These are phyloP conservation scores for Campylomormyrus tamandua DNA, from an alignment of 2,113 vertebrate genomes.

Conservation along the genomic window DNA sequence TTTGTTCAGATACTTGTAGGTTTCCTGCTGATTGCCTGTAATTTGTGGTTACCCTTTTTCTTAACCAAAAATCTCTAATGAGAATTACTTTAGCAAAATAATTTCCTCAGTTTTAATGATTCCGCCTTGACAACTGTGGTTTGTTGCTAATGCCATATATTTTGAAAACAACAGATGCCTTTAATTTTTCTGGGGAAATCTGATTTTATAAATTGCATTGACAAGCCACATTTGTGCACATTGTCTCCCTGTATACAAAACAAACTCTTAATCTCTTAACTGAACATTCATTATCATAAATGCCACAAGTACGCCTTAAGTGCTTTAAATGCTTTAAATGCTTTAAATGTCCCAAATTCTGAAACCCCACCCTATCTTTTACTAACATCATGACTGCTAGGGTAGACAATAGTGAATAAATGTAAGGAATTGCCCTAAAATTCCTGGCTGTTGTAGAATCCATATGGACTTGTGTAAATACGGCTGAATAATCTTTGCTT, in stretches of 20 bases:
- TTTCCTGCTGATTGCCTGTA: not conserved
- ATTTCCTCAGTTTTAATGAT: not conserved
- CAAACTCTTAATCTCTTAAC: not conserved
- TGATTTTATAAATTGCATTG: not conserved
- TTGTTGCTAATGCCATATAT: not conserved
- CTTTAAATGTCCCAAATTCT: not conserved
- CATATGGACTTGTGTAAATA: not conserved
- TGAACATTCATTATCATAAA: constrained; percentile 1
- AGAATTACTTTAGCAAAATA: constrained; percentile 2
- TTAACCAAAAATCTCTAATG: not conserved
- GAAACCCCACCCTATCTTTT: not conserved
- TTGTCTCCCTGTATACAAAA: not conserved
- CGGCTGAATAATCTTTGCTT: not conserved
- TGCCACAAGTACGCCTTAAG: not conserved
- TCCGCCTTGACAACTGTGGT: not conserved
- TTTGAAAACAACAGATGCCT: not conserved
- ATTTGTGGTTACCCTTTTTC: not conserved
- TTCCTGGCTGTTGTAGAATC: not conserved
- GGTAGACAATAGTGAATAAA: not conserved
- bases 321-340: not conserved
- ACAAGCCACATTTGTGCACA: not conserved
- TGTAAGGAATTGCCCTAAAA: not conserved
- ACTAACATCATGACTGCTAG: not conserved
- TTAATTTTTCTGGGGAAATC: not conserved
- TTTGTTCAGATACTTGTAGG: not conserved